Evolutionary conservation across 1,140 invertebrate species (phyloP), one percentile per base, ranked within the genome.

Genomic region (Conus betulinus): DNA sequence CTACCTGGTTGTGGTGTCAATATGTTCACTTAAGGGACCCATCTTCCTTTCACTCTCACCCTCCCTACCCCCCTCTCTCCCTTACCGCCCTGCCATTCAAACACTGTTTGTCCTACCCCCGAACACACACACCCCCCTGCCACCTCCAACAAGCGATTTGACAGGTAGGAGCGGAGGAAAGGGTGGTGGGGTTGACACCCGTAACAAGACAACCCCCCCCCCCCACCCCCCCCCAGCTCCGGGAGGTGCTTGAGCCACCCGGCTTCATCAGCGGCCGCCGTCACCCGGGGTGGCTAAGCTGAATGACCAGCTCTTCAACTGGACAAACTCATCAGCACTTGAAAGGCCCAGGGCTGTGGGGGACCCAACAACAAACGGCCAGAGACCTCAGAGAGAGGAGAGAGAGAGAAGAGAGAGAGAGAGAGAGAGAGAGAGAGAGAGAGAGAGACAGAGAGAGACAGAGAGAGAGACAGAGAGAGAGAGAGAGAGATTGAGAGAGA

Each of bases 201-300:
- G 81, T 83, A 83, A 81, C 20, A 55, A 51, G 52, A 39, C 51
- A 55, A 83, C 13, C 81, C 39, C 39, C 39, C 39, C 39, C 39
- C 39, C 51, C 5, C 57, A 0, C 81, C 39, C 39, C 39, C 39
- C 39, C 39, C 39, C 39, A 23, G 81, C 51, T 52, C 81, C 8
- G 57, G 57, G 57, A 23, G 55, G 81, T 83, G 81, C 52, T 83
- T 78, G 6, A 74, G 23, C 67, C 11, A 25, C 25, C 71, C 39
- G 39, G 71, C 71, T n/a, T n/a, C 25, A 13, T 13, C 76, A 23
- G 23, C 81, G 52, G 17, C 55, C 52, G 4, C 13, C 81, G 25
- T 83, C 81, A 83, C 81, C 81, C 25, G 17, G 81, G 81, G 51
- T 53, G 81, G 39, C 81, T 83, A 83, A 83, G 81, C 55, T 57